Conservation (phyloP, 2,113 vertebrate genomes). For the Bettongia penicillata region DNA sequence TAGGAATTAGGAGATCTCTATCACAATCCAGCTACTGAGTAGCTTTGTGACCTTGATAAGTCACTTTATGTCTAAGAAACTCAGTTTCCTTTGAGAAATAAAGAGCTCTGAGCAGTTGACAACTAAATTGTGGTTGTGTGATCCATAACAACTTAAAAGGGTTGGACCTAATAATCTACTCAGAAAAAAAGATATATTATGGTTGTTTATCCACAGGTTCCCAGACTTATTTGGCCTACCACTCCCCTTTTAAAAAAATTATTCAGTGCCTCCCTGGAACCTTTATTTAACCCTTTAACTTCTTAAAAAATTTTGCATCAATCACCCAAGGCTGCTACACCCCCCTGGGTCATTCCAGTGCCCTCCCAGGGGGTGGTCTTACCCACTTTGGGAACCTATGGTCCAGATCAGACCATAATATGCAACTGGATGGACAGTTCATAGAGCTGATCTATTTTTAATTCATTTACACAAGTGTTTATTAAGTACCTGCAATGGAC, state of each 20-base stretch:
- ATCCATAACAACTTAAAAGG: not conserved
- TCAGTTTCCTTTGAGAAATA: not conserved
- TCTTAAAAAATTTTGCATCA: no score
- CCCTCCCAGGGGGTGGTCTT: no score
- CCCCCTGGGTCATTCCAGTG: no score
- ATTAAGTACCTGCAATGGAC: not conserved
- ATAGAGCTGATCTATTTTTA: not conserved
- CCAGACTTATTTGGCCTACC: no score
- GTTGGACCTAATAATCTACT: not conserved
- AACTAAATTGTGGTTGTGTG: not conserved
- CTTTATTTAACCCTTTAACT: no score
- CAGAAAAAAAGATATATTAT: not conserved
- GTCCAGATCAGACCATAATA: not conserved
- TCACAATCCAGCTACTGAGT: not conserved
- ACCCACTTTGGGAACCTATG: no score
- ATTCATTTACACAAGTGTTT: not conserved
- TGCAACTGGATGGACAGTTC: not conserved
- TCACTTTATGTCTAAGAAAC: not conserved
- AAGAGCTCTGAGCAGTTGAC: not conserved
- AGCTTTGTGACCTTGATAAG: not conserved
- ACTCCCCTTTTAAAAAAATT: no score
- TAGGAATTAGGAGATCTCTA: not conserved
- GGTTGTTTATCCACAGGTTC: not conserved
- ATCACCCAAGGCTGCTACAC: no score
- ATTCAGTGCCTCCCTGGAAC: no score